These are phyloP conservation scores for Corvus hawaiiensis DNA, from an alignment of 2,113 vertebrate genomes.

Conservation along the genomic window DNA sequence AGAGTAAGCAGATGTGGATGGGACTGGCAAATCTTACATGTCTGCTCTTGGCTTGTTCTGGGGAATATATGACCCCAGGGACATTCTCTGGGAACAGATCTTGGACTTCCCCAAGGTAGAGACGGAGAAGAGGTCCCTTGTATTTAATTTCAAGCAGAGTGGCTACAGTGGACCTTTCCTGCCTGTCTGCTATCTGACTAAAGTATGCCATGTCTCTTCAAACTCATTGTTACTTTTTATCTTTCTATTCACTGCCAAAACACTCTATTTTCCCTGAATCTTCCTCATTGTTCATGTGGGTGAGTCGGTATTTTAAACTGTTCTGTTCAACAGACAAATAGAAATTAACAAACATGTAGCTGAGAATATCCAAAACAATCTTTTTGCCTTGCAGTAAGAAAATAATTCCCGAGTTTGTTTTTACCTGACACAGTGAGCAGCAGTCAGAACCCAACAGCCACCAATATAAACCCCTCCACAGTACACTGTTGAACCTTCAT, in stretches of 20 bases:
- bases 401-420: neutral
- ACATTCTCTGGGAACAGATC: neutral
- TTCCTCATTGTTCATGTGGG: neutral
- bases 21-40: neutral
- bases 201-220: neutral
- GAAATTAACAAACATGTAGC: neutral
- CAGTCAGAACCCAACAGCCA: slow-evolving; percentile 92
- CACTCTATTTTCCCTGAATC: neutral
- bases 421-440: slow-evolving; percentile 93
- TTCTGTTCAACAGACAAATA: neutral
- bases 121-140: neutral
- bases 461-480: slow-evolving; percentile 92
- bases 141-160: neutral
- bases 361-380: neutral
- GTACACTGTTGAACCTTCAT: slow-evolving; percentile 48
- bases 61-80: neutral
- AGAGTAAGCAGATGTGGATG: neutral
- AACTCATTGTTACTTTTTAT: neutral
- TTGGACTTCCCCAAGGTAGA: neutral
- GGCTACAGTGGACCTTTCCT: neutral
- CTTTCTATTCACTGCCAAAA: neutral
- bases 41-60: neutral
- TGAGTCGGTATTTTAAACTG: neutral
- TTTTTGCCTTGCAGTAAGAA: neutral
- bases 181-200: neutral